Evolutionary conservation across 2,888 invertebrate species (phyloP).

Genomic region (Ornithoptera alexandrae): DNA sequence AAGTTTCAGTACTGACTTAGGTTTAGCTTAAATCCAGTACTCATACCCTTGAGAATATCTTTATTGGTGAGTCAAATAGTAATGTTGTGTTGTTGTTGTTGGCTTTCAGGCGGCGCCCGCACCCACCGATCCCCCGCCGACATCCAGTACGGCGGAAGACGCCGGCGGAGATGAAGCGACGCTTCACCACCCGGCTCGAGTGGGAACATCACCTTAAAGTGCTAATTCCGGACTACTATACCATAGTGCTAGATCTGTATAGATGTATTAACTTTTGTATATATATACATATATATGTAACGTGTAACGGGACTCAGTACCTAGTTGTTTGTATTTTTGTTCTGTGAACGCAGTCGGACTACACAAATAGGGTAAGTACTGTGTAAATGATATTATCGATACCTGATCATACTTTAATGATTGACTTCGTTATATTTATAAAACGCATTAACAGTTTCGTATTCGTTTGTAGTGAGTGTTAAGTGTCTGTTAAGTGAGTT

Average conservation of each 20-base stretch:
- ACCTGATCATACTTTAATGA: not conserved
- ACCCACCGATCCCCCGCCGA: slow-evolving; percentile 58
- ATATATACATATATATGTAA: slow-evolving; percentile 36
- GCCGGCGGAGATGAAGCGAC: slow-evolving; percentile 41
- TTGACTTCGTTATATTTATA: not conserved
- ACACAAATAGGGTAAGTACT: slow-evolving; percentile 23
- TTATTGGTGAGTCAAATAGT: too few species aligned
- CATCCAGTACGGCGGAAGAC: slow-evolving; percentile 48
- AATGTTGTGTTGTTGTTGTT: too few species aligned
- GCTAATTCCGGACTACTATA: slow-evolving; percentile 40
- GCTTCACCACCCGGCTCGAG: slow-evolving; percentile 37
- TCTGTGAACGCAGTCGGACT: slow-evolving; percentile 14
- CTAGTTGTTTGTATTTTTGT: slow-evolving; percentile 17
- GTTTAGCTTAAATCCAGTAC: too few species aligned
- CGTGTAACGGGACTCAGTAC: slow-evolving; percentile 32
- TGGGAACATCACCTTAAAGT: slow-evolving; percentile 33
- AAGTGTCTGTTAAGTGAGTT: too few species aligned
- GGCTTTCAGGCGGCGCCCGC: slow-evolving; percentile 67
- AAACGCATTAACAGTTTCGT: not conserved
- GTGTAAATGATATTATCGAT: not conserved
- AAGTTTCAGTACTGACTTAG: too few species aligned
- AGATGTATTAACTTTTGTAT: slow-evolving; percentile 38
- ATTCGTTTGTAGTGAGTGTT: not conserved
- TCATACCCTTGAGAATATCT: too few species aligned
- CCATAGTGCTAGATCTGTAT: slow-evolving; percentile 48